Conservation (phyloP, 2,113 vertebrate genomes). For the Rhea pennata region DNA sequence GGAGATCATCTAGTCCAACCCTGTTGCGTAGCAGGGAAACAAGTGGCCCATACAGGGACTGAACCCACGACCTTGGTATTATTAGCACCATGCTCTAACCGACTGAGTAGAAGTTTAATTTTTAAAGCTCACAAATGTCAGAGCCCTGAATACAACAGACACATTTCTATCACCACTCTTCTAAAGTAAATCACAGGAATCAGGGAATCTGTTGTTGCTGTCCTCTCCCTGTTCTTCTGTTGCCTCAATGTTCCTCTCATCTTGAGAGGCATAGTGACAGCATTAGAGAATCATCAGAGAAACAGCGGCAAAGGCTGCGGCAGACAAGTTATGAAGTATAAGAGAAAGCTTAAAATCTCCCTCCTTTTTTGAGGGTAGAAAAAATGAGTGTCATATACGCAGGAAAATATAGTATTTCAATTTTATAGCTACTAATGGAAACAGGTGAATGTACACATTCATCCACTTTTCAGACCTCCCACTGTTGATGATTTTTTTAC, state of each 20-base stretch:
- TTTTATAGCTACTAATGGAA: background rate
- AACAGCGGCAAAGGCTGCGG: background rate
- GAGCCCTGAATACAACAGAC: background rate
- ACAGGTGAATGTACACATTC: background rate
- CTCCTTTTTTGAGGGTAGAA: background rate
- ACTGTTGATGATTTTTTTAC: background rate
- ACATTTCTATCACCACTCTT: fast-evolving
- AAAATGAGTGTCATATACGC: too few relatives aligned
- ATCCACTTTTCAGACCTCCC: background rate
- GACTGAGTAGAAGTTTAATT: background rate
- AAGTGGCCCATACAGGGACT: too few relatives aligned
- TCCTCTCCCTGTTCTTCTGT: background rate
- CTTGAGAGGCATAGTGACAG: background rate
- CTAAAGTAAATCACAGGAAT: background rate
- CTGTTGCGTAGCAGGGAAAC: too few relatives aligned
- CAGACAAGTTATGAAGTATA: background rate
- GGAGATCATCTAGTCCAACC: too few relatives aligned
- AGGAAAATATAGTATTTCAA: background rate
- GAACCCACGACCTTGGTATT: too few relatives aligned
- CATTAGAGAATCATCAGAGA: background rate
- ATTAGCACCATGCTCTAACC: too few relatives aligned
- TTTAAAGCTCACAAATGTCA: background rate
- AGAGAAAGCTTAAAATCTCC: background rate
- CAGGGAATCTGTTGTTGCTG: background rate
- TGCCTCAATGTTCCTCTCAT: background rate